A percentile compares a stretch with the other conserved stretches of the same genome.
These are phyloP conservation scores for Akabosia matsudoensis DNA, from an alignment of 1,140 invertebrate genomes.

Conservation along the genomic window DNA sequence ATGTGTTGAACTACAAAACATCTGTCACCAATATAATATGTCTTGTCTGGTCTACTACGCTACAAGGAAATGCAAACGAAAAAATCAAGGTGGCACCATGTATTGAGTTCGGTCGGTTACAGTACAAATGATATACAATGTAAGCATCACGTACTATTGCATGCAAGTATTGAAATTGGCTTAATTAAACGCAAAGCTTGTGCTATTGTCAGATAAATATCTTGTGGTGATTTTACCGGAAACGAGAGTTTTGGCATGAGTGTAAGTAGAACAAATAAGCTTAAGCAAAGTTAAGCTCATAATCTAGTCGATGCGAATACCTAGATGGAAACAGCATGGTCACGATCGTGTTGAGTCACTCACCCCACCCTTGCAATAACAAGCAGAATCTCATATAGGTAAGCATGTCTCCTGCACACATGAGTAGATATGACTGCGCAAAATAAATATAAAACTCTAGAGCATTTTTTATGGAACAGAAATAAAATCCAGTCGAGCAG, in stretches of 20 bases:
- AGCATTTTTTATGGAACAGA: no score
- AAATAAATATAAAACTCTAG: no score
- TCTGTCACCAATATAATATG: no score
- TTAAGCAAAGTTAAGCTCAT: slow-evolving; percentile 21
- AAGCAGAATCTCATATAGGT: background rate
- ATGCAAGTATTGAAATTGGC: no score
- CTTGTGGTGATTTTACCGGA: background rate
- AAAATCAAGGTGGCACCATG: no score
- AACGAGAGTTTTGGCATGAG: background rate
- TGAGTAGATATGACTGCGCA: background rate
- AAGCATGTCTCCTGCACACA: background rate
- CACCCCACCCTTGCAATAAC: background rate
- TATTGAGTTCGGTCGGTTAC: background rate
- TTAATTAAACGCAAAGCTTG: background rate
- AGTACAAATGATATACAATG: background rate
- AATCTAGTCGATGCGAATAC: slow-evolving; percentile 5
- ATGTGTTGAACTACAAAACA: no score
- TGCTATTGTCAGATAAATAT: background rate
- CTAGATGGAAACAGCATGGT: background rate
- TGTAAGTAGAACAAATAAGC: background rate
- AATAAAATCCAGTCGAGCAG: background rate
- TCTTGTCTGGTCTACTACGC: no score
- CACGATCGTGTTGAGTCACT: background rate
- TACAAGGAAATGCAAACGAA: no score
- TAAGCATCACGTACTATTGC: no score